Evolutionary conservation across 2,113 vertebrate genomes (phyloP).

Genomic region (Mixornis gularis): DNA sequence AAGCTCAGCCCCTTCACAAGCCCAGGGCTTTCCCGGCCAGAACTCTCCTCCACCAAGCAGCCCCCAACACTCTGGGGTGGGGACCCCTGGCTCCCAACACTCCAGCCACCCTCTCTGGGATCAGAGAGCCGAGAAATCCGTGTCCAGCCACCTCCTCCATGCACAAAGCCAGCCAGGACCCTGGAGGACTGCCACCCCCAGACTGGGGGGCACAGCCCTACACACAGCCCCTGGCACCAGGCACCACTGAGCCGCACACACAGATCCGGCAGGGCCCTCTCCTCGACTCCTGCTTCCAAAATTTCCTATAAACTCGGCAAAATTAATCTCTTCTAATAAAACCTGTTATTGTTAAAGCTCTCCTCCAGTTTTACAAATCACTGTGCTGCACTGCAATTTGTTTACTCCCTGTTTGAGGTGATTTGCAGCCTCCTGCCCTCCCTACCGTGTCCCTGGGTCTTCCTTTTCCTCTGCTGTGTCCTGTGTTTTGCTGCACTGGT

Average conservation of each 20-base stretch:
- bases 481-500: background rate
- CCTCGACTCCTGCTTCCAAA: rapidly evolving
- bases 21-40: rapidly evolving
- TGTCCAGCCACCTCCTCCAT: rapidly evolving
- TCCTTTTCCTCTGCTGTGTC: background rate
- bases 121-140: rapidly evolving
- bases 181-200: rapidly evolving
- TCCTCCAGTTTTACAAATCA: background rate
- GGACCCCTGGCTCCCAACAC: rapidly evolving
- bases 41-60: background rate
- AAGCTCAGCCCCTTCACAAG: background rate
- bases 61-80: background rate
- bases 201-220: background rate
- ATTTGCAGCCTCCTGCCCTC: background rate
- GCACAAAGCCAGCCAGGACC: background rate
- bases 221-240: background rate
- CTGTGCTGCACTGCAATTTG: background rate
- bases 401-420: background rate
- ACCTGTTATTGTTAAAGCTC: background rate
- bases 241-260: rapidly evolving
- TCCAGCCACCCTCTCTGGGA: background rate
- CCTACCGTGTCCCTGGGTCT: background rate
- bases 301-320: background rate
- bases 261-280: rapidly evolving
- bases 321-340: slow-evolving; percentile 30